These are phyloP conservation scores for Apaloderma vittatum DNA, from an alignment of 2,113 vertebrate genomes.

Conservation along the genomic window DNA sequence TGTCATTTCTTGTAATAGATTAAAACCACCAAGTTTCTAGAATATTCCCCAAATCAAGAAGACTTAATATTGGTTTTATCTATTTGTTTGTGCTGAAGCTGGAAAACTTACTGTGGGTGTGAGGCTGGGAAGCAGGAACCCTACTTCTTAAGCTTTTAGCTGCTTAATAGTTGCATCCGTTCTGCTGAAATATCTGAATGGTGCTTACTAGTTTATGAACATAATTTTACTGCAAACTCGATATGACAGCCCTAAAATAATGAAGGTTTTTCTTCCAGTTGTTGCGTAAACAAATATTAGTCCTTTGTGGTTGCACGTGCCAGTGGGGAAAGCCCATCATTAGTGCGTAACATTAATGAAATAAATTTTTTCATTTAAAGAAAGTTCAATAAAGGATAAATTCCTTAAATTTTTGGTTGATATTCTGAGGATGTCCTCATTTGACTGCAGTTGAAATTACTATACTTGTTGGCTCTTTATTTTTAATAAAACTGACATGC, in stretches of 20 bases:
- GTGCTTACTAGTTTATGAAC: neutral
- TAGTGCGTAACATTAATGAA: neutral
- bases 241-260: neutral
- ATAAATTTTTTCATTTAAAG: neutral
- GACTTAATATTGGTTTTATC: neutral
- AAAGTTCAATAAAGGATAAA: neutral
- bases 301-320: neutral
- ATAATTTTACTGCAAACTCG: neutral
- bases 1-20: neutral
- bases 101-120: neutral
- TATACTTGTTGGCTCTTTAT: neutral
- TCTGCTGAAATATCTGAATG: neutral
- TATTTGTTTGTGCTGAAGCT: neutral
- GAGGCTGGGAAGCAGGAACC: neutral
- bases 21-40: neutral
- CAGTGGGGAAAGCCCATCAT: neutral
- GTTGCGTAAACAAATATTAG: neutral
- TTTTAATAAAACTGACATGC: neutral
- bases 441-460: neutral
- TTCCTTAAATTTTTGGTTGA: neutral
- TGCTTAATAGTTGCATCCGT: neutral
- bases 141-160: neutral
- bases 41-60: neutral
- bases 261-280: neutral
- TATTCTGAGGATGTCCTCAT: neutral